Conservation (phyloP, 2,113 vertebrate species). For the Paramormyrops kingsleyae region DNA sequence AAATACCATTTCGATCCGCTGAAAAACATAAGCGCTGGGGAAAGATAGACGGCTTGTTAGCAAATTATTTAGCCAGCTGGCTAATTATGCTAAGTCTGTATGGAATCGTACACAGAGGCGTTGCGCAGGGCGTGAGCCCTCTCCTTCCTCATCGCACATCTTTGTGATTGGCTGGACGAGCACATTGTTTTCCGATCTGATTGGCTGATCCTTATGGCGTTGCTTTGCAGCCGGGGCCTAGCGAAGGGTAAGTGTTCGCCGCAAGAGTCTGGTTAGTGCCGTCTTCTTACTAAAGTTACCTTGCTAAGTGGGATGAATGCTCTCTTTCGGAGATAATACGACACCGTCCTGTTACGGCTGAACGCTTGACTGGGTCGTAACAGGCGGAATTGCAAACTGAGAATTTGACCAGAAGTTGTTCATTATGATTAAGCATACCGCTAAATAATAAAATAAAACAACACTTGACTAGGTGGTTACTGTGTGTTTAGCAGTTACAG, state of each 20-base stretch:
- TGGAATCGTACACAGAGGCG: neutral
- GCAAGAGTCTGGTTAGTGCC: neutral
- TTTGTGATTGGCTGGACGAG: neutral
- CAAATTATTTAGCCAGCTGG: neutral
- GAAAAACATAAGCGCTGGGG: neutral
- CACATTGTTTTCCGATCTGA: neutral
- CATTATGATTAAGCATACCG: neutral
- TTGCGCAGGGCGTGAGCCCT: neutral
- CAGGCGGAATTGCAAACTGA: neutral
- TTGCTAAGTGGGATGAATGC: neutral
- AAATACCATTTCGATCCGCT: neutral
- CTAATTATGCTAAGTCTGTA: neutral
- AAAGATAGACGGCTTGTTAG: neutral
- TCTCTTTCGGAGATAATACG: neutral
- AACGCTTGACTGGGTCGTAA: neutral
- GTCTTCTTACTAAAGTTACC: neutral
- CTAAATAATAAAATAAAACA: neutral
- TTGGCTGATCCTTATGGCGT: neutral
- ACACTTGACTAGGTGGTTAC: neutral
- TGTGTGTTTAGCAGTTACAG: neutral
- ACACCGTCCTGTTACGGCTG: neutral
- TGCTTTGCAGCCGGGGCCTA: neutral
- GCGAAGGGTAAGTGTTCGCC: neutral
- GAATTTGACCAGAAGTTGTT: neutral
- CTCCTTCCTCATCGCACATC: neutral